These are phyloP conservation scores for Cebidichthys violaceus DNA, from an alignment of 2,113 vertebrate species.

Conservation along the genomic window DNA sequence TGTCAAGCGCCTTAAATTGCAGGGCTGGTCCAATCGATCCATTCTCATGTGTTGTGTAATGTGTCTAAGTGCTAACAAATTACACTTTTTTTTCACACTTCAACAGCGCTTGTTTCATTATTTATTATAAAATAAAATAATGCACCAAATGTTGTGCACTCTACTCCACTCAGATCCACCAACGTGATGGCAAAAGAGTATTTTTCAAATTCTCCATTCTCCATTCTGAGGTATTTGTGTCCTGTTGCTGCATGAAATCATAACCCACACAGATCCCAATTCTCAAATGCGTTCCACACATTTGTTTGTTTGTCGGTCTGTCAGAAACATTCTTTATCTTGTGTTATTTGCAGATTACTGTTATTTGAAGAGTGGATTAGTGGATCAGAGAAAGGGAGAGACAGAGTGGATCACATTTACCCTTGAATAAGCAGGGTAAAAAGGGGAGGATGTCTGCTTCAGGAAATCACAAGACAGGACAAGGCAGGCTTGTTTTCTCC, in stretches of 20 bases:
- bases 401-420: slow-evolving; percentile 66
- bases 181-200: neutral
- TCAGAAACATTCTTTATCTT: slow-evolving; percentile 38
- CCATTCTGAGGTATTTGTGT: neutral
- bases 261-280: neutral
- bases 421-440: slow-evolving; percentile 76
- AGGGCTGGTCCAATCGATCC: slow-evolving; percentile 13
- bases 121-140: neutral
- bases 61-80: slow-evolving; percentile 4
- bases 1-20: neutral
- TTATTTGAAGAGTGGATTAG: slow-evolving; percentile 67
- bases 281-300: slow-evolving; percentile 23
- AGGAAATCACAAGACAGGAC: slow-evolving; percentile 74
- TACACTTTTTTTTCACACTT: slow-evolving; percentile 14
- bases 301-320: slow-evolving; percentile 10
- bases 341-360: slow-evolving; percentile 50
- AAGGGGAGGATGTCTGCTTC: slow-evolving; percentile 80
- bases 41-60: neutral
- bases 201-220: slow-evolving; percentile 3
- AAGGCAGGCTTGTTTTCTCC: slow-evolving; percentile 80
- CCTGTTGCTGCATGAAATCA: neutral
- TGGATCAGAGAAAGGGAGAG: slow-evolving; percentile 51
- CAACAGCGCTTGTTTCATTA: slow-evolving; percentile 15
- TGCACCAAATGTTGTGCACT: slow-evolving; percentile 18
- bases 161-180: neutral